A percentile compares a stretch with the other conserved stretches of the same genome.
Evolutionary conservation across 1,140 invertebrate genomes (phyloP).

Genomic region (Ceratina japonica): DNA sequence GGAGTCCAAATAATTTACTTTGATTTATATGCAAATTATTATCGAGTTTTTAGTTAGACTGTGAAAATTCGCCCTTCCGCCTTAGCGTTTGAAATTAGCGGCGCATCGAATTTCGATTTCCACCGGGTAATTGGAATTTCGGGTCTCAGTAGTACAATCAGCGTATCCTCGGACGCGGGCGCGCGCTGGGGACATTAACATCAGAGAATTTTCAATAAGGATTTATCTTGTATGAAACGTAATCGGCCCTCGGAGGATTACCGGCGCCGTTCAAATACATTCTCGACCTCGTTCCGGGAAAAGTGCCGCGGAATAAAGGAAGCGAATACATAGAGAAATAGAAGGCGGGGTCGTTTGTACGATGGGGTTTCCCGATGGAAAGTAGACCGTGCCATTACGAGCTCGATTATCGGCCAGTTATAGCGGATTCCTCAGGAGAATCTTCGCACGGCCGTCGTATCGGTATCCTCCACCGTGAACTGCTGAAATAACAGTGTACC

Average conservation of each 20-base stretch:
- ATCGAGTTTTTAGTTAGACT: too few relatives aligned
- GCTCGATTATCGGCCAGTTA: constrained; percentile 65
- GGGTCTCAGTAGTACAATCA: not conserved
- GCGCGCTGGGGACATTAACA: not conserved
- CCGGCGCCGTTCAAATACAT: constrained; percentile 43
- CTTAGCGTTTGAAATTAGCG: too few relatives aligned
- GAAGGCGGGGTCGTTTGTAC: constrained; percentile 51
- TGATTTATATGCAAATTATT: too few relatives aligned
- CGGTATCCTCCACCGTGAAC: constrained; percentile 31
- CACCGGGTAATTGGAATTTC: not conserved
- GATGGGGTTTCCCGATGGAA: constrained; percentile 47
- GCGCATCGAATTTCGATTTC: not conserved
- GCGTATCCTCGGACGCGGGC: too few relatives aligned
- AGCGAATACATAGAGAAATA: constrained; percentile 62
- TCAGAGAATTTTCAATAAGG: constrained; percentile 28
- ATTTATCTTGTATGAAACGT: constrained; percentile 20
- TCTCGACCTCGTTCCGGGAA: constrained; percentile 29
- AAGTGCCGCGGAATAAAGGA: constrained; percentile 19
- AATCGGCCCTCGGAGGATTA: constrained; percentile 62
- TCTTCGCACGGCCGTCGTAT: not conserved
- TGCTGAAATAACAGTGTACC: constrained; percentile 62
- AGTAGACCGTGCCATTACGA: constrained; percentile 49
- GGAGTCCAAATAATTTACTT: not conserved
- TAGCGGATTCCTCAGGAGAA: constrained; percentile 58
- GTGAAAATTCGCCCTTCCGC: too few relatives aligned